Base-by-base conservation (phyloP, 2,113 vertebrate genomes). In the Notothenia rossii region DNA sequence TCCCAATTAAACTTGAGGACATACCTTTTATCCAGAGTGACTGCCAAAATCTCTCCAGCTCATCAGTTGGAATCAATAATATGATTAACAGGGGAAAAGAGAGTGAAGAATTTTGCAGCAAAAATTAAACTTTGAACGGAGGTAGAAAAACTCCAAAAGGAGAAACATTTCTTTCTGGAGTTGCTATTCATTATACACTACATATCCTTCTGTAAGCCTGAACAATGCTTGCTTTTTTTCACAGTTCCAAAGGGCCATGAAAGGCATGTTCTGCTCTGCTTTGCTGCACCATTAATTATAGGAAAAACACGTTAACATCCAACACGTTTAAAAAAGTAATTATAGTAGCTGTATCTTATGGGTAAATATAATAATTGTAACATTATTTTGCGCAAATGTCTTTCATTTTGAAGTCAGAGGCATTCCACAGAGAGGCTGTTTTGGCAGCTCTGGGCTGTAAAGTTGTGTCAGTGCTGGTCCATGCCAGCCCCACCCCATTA, bases 401-500 rank as follows among this genome's bases (percentile, higher is more conserved):
- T 93, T 89, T 88, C 67, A 88, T 89, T 88, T 86, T 63, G 64
- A 86, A 75, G 76, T 59, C 58, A 17, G 75, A 77, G 59, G 74
- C 79, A 77, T 85, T 92, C 85, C 84, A 86, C 59, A 36, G 79
- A 84, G 63, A 81, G 88, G 81, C 89, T 72, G 85, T 91, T 90
- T 88, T 92, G 90, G 93, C 90, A 91, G 84, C 83, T 88, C 64
- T 71, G 78, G 81, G 70, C 66, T 83, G 82, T 90, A 86, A 90
- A 88, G 85, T 84, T 82, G 84, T 86, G 91, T 91, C 77, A 86
- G 82, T 85, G 86, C 86, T 84, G 84, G 83, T 87, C 84, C 85
- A 83, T 87, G 91, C 91, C 90, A 93, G 91, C 91, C 88, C 93
- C 90, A 91, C 92, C 93, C 93, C 90, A 92, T 90, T 91, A 90